These are phyloP conservation scores for Crossaster papposus DNA, from an alignment of 53 echinoderm and acorn worm genomes.

Conservation along the genomic window DNA sequence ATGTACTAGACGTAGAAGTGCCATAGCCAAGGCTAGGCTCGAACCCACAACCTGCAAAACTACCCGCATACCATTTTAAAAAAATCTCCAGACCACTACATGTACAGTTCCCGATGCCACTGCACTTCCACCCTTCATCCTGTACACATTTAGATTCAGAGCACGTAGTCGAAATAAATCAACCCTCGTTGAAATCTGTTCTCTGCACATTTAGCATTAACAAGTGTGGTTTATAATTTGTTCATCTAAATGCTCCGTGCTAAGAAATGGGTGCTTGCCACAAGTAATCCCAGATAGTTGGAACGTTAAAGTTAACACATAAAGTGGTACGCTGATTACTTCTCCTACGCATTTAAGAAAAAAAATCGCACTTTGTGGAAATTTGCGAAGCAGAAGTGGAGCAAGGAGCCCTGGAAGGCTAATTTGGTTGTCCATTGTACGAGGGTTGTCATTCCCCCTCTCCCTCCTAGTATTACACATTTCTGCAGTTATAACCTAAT, in stretches of 20 bases:
- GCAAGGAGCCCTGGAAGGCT: conserved; percentile 32
- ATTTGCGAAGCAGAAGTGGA: conserved; percentile 28
- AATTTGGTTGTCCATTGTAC: conserved; percentile 26
- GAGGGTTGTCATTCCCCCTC: neutral
- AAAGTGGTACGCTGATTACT: neutral
- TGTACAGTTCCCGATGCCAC: too few species aligned
- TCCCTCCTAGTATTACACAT: conserved; percentile 23
- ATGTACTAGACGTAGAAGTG: too few species aligned
- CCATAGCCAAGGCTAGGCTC: too few species aligned
- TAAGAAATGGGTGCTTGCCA: neutral
- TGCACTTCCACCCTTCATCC: too few species aligned
- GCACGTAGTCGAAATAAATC: too few species aligned
- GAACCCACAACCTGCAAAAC: too few species aligned
- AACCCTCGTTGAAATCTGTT: neutral
- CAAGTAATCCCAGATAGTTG: neutral
- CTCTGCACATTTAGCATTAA: neutral
- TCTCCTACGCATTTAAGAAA: neutral
- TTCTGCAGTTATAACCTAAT: conserved; percentile 44
- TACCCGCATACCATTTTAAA: too few species aligned
- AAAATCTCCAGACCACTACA: too few species aligned
- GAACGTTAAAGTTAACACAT: neutral
- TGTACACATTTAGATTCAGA: too few species aligned
- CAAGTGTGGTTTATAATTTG: neutral
- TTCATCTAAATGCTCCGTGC: neutral
- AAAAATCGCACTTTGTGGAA: conserved; percentile 1